Evolutionary conservation across 2,797 vertebrate species (phyloP).

Genomic region (Scyliorhinus canicula): DNA sequence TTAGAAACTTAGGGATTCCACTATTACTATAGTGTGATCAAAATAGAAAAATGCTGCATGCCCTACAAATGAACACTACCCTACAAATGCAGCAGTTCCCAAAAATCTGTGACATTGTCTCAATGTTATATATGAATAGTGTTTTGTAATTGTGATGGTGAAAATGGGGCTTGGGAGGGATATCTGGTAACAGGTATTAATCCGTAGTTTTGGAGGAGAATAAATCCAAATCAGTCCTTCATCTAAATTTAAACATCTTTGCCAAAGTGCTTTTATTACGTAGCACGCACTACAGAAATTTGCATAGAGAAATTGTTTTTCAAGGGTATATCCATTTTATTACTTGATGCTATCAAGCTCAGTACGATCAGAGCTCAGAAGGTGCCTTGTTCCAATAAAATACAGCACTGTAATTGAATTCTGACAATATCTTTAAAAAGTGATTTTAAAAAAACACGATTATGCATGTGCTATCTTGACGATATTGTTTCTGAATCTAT

Average conservation of each 20-base stretch:
- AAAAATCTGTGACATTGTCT: background rate
- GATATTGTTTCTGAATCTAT: background rate
- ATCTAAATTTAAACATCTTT: background rate
- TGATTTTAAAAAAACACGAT: background rate
- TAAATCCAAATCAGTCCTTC: background rate
- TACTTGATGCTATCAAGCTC: background rate
- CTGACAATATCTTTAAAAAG: background rate
- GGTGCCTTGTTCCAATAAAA: background rate
- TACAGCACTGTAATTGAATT: constrained; percentile 10
- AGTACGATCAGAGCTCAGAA: background rate
- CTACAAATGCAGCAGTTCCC: background rate
- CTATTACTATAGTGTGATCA: background rate
- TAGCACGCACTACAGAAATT: background rate
- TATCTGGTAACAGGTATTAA: background rate
- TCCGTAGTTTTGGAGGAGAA: background rate
- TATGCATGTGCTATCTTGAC: background rate
- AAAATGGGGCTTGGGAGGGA: background rate
- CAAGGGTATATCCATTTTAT: background rate
- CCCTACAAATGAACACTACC: background rate
- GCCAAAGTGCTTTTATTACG: background rate
- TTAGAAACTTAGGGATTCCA: background rate
- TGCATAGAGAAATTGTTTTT: background rate
- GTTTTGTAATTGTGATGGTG: background rate
- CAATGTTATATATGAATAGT: background rate
- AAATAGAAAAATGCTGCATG: background rate